Evolutionary conservation across 2,113 vertebrate genomes (phyloP).

Genomic region (Sinosuthora webbiana): DNA sequence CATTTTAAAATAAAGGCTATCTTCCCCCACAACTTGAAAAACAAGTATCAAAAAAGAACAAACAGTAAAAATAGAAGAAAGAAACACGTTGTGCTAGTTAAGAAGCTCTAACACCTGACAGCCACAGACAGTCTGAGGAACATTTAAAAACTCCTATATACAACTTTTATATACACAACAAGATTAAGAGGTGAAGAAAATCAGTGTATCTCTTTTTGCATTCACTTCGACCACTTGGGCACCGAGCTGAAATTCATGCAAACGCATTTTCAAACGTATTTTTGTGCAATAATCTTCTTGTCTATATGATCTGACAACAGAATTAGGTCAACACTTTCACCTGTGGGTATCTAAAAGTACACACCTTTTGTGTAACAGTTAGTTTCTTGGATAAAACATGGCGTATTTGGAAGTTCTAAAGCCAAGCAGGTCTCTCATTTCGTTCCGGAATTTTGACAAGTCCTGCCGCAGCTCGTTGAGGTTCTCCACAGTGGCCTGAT

Average conservation of each 20-base stretch:
- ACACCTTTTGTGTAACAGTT: background rate
- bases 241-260: conserved; percentile 29
- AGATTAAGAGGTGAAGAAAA: conserved; percentile 55
- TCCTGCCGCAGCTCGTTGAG: conserved; percentile 96
- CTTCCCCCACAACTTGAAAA: conserved; percentile 29
- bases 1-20: conserved; percentile 16
- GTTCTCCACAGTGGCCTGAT: conserved; percentile 97
- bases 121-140: conserved; percentile 12
- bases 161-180: conserved; percentile 58
- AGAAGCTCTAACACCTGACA: conserved; percentile 14
- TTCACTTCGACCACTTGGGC: conserved; percentile 26
- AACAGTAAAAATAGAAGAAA: conserved; percentile 52
- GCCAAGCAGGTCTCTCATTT: conserved; percentile 95
- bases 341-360: conserved; percentile 12
- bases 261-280: background rate
- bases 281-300: conserved; percentile 44
- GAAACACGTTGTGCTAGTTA: conserved; percentile 39
- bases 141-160: conserved; percentile 49
- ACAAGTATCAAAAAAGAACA: conserved; percentile 44
- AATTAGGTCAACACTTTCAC: background rate
- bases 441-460: conserved; percentile 96
- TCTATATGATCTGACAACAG: conserved; percentile 21
- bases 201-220: conserved; percentile 21
- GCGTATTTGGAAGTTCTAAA: conserved; percentile 98
- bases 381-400: conserved; percentile 98